Percentiles rank a stretch among this genome's conserved stretches.
Evolutionary conservation across 2,113 vertebrate species (phyloP).

Genomic region (Platysternon megacephalum): DNA sequence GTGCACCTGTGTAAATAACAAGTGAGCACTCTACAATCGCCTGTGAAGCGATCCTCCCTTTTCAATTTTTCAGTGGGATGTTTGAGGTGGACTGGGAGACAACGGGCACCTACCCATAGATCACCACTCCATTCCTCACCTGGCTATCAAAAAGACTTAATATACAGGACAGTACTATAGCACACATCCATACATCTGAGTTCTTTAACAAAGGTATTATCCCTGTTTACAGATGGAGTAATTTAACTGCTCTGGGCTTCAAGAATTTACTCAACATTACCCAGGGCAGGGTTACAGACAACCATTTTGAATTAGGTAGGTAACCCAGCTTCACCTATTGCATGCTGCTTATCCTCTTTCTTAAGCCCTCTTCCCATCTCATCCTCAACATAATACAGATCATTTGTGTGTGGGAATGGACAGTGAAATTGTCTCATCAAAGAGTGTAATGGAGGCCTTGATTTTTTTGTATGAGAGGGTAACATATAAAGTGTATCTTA

Average conservation of each 20-base stretch:
- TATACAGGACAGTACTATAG: rapidly evolving
- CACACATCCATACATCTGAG: neutral
- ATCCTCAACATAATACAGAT: neutral
- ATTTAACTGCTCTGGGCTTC: neutral
- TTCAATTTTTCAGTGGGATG: neutral
- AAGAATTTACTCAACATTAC: neutral
- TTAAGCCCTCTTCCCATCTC: neutral
- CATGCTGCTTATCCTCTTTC: neutral
- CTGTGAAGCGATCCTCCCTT: neutral
- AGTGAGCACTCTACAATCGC: neutral
- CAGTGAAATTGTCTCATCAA: neutral
- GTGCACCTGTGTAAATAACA: neutral
- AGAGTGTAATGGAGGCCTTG: neutral
- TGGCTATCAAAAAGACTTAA: neutral
- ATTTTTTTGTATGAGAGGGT: neutral
- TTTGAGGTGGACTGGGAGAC: neutral
- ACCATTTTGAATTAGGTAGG: neutral
- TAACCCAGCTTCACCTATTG: neutral
- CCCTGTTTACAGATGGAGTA: neutral
- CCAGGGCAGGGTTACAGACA: rapidly evolving
- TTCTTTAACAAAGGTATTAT: neutral
- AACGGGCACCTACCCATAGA: neutral
- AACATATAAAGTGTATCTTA: neutral
- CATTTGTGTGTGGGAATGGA: rapidly evolving
- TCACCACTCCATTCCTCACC: neutral